phyloP scores from a whole-genome alignment of 2,888 invertebrate species.

The Sphaerolaimus hirsutus region DNA sequence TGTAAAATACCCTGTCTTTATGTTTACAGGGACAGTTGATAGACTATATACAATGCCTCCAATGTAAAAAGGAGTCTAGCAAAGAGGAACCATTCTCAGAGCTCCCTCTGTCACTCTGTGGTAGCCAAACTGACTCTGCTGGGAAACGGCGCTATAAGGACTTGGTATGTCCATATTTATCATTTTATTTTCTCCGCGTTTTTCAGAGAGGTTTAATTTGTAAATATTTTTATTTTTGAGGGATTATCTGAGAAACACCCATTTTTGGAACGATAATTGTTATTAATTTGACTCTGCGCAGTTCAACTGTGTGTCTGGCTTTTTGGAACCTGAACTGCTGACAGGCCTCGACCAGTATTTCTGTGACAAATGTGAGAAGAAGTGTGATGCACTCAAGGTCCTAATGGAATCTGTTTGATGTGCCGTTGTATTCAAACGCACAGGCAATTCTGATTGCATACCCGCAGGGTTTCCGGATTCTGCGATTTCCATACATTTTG shows the following conservation, averaged over 20 bases:
- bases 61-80: slow-evolving; percentile 29
- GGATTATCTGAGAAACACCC: too few relatives aligned
- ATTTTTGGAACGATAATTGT: too few relatives aligned
- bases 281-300: too few relatives aligned
- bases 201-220: too few relatives aligned
- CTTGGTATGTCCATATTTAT: too few relatives aligned
- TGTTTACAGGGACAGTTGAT: slow-evolving; percentile 45
- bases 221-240: too few relatives aligned
- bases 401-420: not conserved
- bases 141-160: too few relatives aligned
- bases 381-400: slow-evolving; percentile 59
- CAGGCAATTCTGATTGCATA: not conserved
- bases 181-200: too few relatives aligned
- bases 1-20: too few relatives aligned
- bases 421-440: not conserved
- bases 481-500: slow-evolving; percentile 57
- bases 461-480: slow-evolving; percentile 48
- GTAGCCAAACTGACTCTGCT: too few relatives aligned
- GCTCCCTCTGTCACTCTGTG: not conserved
- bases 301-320: too few relatives aligned
- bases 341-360: slow-evolving; percentile 61
- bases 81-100: not conserved
- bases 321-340: slow-evolving; percentile 56
- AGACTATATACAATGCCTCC: slow-evolving; percentile 58
- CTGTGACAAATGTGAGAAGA: slow-evolving; percentile 59